Evolutionary conservation across 2,113 vertebrate species (phyloP).

Genomic region (Macheiramphus alcinus): DNA sequence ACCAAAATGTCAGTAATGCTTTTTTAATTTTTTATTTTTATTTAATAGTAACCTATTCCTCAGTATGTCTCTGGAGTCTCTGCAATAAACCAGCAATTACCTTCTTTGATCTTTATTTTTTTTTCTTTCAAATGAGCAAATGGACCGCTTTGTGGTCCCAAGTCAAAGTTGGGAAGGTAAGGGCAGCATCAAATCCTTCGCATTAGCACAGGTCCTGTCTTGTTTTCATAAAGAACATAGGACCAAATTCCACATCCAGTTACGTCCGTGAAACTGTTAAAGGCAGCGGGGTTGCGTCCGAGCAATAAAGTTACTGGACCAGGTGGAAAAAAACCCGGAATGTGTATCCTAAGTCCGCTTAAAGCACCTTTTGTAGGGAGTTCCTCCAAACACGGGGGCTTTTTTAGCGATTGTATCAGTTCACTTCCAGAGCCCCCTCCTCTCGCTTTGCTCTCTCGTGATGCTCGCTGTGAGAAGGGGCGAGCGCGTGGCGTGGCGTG

Average conservation of each 20-base stretch:
- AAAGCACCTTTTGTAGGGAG: not conserved
- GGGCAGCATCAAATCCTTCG: not conserved
- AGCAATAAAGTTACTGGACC: not conserved
- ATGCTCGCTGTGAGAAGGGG: not conserved
- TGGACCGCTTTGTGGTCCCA: not conserved
- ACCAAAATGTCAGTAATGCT: not conserved
- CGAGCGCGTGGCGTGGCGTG: rapidly evolving
- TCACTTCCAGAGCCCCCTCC: not conserved
- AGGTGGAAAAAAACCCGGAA: rapidly evolving
- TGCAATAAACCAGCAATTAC: not conserved
- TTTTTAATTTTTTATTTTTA: not conserved
- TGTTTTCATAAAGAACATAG: not conserved
- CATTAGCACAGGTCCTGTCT: not conserved
- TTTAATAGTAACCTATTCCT: not conserved
- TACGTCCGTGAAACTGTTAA: not conserved
- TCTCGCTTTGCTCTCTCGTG: rapidly evolving
- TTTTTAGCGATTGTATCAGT: not conserved
- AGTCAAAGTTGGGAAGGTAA: not conserved
- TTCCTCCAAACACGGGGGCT: not conserved
- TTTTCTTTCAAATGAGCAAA: not conserved
- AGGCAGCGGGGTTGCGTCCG: not conserved
- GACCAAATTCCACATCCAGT: not conserved
- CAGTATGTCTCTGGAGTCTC: not conserved
- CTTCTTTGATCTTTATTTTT: not conserved
- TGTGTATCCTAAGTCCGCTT: not conserved